Percentiles rank a stretch among this genome's conserved stretches.
Evolutionary conservation across 2,113 vertebrate genomes (phyloP).

Genomic region (Hippocampus zosterae): DNA sequence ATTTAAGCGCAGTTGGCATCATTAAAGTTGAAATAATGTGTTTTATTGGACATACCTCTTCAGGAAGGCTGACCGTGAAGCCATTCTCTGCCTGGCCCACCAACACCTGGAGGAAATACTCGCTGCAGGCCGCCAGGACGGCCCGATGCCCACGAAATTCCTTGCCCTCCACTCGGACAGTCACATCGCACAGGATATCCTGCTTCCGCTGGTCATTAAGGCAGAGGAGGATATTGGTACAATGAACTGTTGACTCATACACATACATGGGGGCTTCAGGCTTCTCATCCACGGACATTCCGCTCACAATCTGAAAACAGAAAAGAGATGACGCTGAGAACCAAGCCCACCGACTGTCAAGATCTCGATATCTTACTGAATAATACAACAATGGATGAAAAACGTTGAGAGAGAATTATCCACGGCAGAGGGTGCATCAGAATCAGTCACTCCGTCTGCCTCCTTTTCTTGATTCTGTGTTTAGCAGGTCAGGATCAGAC

Average conservation of each 20-base stretch:
- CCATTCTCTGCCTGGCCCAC: slow-evolving; percentile 93
- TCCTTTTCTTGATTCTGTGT: not conserved
- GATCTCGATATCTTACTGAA: not conserved
- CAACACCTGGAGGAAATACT: slow-evolving; percentile 95
- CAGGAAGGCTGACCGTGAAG: slow-evolving; percentile 90
- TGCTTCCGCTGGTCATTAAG: slow-evolving; percentile 99
- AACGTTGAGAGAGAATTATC: not conserved
- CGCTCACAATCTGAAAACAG: slow-evolving; percentile 91
- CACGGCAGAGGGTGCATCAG: not conserved
- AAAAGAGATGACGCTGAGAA: slow-evolving; percentile 52
- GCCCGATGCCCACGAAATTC: slow-evolving; percentile 97
- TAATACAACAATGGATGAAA: not conserved
- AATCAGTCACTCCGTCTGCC: not conserved
- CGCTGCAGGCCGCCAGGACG: slow-evolving; percentile 96
- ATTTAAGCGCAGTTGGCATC: too few relatives aligned
- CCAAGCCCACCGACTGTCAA: not conserved
- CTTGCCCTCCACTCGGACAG: slow-evolving; percentile 92
- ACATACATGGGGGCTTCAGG: slow-evolving; percentile 99
- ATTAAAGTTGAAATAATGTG: not conserved
- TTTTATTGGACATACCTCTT: slow-evolving; percentile 80
- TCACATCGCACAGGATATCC: slow-evolving; percentile 99
- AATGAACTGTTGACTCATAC: slow-evolving; percentile 99
- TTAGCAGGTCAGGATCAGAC: not conserved
- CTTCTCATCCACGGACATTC: slow-evolving; percentile 99
- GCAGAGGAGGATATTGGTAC: slow-evolving; percentile 98